Conservation (phyloP, 92 coral and sea anemone genomes). For the Bergia puertoricense region DNA sequence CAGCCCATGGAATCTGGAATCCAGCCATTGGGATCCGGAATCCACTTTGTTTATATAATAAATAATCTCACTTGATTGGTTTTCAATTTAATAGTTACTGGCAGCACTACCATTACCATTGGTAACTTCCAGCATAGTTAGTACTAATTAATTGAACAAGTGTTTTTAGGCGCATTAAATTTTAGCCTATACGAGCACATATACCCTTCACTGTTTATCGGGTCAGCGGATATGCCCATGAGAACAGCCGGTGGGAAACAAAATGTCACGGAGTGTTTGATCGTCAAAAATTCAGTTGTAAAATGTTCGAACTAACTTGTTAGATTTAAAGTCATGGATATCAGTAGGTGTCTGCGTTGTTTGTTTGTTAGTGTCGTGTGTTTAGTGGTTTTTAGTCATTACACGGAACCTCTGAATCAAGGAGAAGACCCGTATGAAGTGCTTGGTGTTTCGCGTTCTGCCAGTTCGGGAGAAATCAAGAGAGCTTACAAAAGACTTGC, state of each 20-base stretch:
- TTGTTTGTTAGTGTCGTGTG: background rate
- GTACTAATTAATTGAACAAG: too few relatives aligned
- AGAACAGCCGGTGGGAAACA: conserved; percentile 26
- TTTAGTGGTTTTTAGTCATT: background rate
- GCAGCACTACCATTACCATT: too few relatives aligned
- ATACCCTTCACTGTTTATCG: background rate
- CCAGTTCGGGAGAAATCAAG: conserved; percentile 79
- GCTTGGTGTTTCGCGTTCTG: conserved; percentile 86
- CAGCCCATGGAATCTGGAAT: too few relatives aligned
- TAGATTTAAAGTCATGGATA: background rate
- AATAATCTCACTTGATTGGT: too few relatives aligned
- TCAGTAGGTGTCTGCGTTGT: background rate
- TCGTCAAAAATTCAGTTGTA: background rate
- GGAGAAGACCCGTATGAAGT: conserved; percentile 83
- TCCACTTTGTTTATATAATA: too few relatives aligned
- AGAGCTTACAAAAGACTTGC: conserved; percentile 92
- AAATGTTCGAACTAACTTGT: background rate
- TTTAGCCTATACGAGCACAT: background rate
- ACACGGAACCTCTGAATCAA: background rate
- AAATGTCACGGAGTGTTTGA: background rate
- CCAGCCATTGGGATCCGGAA: too few relatives aligned
- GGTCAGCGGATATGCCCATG: conserved; percentile 33
- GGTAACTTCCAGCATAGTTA: too few relatives aligned
- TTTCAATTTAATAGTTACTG: too few relatives aligned
- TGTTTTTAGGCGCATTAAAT: background rate